Base-by-base conservation (phyloP, 2,113 vertebrate genomes). In the Mustelus asterias region DNA sequence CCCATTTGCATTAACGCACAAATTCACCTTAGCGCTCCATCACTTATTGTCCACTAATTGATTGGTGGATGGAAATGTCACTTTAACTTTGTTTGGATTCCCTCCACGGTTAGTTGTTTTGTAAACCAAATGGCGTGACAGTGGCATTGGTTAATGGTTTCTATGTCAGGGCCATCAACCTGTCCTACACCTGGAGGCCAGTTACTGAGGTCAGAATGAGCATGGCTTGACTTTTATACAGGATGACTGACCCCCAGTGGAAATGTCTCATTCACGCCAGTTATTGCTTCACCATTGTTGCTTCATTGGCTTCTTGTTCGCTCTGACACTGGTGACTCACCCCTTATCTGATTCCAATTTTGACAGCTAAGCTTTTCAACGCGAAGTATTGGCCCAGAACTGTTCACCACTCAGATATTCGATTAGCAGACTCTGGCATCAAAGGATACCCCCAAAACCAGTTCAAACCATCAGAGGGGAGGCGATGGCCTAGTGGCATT, bases 41-140 rank as follows among this genome's bases (percentile, higher is more conserved):
- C 14, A 54, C 24, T 33, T 54, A 54, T 22, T 76, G 41, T 44
- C 22, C 93, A 70, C 29, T 20, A 16, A 48, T 95, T 95, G 41
- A 48, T 95, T 69, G 24, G 94, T 44, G 44, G 94, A 5, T 33
- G 24, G 67, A 37, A 44, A 69, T 94, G 20, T 24, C 88, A 16
- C 48, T 33, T 20, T 5, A 14, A 60, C 54, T 60, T 60, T 13
- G 24, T n/a, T 89, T 89, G 48, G 54, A 41, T 26, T 22, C 14
- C 48, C 29, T n/a, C 60, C 14, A 1, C 37, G 9, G 63, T 67
- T 93, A 26, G 29, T 44, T 83, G 63, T 94, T 22, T 89, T 94
- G 90, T 67, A 94, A 94, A 94, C 65, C 8, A 44, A 94, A 41
- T 94, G 93, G 60, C 90, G 58, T 67, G 90, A 93, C 60, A 20